These are phyloP conservation scores for Andrena chrysosceles DNA, from an alignment of 2,888 invertebrate species.

Conservation along the genomic window DNA sequence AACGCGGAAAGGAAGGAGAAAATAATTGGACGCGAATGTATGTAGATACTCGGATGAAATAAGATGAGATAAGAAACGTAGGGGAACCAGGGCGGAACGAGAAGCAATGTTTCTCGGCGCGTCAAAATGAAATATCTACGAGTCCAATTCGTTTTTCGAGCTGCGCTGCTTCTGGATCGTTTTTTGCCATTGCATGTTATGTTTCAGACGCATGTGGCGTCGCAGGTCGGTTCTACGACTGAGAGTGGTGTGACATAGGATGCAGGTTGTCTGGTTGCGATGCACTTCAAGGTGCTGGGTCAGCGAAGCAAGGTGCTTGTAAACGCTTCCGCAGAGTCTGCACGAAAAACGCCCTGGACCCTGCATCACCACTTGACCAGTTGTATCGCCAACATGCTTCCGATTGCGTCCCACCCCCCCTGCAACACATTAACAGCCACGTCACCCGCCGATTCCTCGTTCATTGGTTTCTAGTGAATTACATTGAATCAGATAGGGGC, in stretches of 20 bases:
- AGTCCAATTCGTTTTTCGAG: conserved; percentile 81
- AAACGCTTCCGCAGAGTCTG: conserved; percentile 85
- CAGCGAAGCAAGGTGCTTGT: conserved; percentile 85
- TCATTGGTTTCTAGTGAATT: conserved; percentile 49
- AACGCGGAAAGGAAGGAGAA: neutral
- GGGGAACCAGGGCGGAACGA: conserved; percentile 57
- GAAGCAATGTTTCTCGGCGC: conserved; percentile 60
- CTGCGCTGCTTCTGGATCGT: conserved; percentile 83
- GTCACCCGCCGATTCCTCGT: conserved; percentile 82
- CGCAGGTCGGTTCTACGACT: conserved; percentile 85
- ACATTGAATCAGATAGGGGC: conserved; percentile 41
- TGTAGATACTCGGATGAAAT: neutral
- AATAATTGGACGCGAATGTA: neutral
- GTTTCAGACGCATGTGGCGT: conserved; percentile 84
- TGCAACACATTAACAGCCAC: conserved; percentile 85
- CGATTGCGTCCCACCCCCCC: conserved; percentile 85
- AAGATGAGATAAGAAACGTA: neutral
- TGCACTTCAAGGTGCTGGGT: conserved; percentile 85
- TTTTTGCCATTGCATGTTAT: conserved; percentile 85
- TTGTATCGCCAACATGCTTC: conserved; percentile 84
- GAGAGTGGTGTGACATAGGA: conserved; percentile 84
- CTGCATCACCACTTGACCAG: conserved; percentile 85
- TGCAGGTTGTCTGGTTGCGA: conserved; percentile 85
- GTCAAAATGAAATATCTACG: conserved; percentile 71
- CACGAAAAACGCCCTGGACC: conserved; percentile 85